Percentiles rank a stretch among this genome's conserved stretches.
These are phyloP conservation scores for Colossoma macropomum DNA, from an alignment of 2,113 vertebrate species.

Conservation along the genomic window DNA sequence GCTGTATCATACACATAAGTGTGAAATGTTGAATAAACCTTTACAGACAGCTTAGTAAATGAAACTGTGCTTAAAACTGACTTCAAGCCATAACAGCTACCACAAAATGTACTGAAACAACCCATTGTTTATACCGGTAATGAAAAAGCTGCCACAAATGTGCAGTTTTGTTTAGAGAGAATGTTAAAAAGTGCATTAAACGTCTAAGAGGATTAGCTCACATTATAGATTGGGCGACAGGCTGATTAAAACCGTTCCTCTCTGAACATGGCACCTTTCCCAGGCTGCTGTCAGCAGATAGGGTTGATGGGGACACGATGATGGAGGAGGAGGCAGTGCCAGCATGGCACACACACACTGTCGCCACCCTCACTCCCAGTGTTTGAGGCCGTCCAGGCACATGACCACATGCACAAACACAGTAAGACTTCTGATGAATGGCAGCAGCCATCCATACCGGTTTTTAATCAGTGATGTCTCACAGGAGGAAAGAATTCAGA, in stretches of 20 bases:
- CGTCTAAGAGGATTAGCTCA: neutral
- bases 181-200: neutral
- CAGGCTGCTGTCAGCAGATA: constrained; percentile 11
- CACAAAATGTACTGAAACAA: neutral
- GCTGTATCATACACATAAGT: neutral
- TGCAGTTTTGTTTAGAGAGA: neutral
- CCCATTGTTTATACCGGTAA: neutral
- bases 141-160: constrained; percentile 21
- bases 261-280: constrained; percentile 32
- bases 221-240: neutral
- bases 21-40: neutral
- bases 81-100: neutral
- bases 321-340: constrained; percentile 22
- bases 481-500: neutral
- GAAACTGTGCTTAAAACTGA: neutral
- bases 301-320: constrained; percentile 27
- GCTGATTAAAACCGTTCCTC: constrained; percentile 2
- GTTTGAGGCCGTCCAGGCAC: constrained; percentile 6
- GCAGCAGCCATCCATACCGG: constrained; percentile 4
- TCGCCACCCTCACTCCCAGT: neutral
- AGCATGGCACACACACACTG: neutral
- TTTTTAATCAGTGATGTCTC: neutral
- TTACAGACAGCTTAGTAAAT: neutral
- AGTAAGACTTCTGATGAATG: constrained; percentile 2
- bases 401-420: neutral